Evolutionary conservation across 2,888 invertebrate genomes (phyloP).

Genomic region (Ochropacha duplaris): DNA sequence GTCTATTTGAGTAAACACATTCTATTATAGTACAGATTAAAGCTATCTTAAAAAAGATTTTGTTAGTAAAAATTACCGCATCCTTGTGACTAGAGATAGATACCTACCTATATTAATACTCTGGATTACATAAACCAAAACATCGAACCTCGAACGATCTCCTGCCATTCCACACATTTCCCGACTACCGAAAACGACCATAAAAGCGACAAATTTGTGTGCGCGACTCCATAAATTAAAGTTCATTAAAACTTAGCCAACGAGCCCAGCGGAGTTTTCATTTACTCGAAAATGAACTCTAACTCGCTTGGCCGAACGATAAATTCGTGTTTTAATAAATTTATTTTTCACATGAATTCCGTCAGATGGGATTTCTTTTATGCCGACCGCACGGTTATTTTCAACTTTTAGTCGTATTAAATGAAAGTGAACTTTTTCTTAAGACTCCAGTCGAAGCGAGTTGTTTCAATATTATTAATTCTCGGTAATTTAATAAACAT

Average conservation of each 20-base stretch:
- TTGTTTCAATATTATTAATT: constrained; percentile 6
- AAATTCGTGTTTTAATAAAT: constrained; percentile 39
- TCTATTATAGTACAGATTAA: constrained; percentile 25
- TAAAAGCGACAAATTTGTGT: constrained; percentile 73
- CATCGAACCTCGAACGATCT: constrained; percentile 44
- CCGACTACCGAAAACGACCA: constrained; percentile 52
- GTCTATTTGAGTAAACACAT: constrained; percentile 25
- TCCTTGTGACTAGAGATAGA: constrained; percentile 17
- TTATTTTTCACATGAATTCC: constrained; percentile 52
- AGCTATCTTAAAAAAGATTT: constrained; percentile 29
- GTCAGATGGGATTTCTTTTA: constrained; percentile 52
- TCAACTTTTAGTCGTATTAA: constrained; percentile 49
- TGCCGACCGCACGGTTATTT: constrained; percentile 47
- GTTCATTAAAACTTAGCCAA: constrained; percentile 68
- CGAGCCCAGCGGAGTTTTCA: constrained; percentile 39
- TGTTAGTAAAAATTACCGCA: constrained; percentile 37
- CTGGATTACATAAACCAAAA: constrained; percentile 65
- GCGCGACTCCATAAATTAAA: constrained; percentile 65
- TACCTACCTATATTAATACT: constrained; percentile 48
- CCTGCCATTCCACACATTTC: constrained; percentile 52
- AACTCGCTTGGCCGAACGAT: constrained; percentile 39
- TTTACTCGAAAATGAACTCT: constrained; percentile 57
- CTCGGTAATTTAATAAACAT: constrained; percentile 7
- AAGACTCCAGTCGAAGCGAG: constrained; percentile 6
- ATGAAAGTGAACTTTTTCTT: constrained; percentile 41